Evolutionary conservation across 1,140 invertebrate species (phyloP).

Genomic region (Myzus persicae): DNA sequence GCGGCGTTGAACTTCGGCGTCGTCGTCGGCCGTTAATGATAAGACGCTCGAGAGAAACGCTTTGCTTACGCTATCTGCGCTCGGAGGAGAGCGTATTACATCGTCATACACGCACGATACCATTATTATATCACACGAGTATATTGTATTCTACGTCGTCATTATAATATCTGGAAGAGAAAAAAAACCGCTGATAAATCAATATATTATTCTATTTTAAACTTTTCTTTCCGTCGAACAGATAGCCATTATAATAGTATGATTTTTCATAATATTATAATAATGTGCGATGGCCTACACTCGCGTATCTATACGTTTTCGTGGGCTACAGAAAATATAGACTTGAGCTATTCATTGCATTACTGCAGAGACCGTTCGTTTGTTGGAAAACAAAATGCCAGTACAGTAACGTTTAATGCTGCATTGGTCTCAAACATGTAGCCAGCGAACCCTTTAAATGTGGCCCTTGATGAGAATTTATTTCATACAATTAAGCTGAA

Average conservation of each 20-base stretch:
- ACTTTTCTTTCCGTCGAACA: not conserved
- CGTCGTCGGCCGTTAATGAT: not conserved
- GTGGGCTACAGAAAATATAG: too few relatives aligned
- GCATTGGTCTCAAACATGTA: too few relatives aligned
- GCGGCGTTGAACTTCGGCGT: not conserved
- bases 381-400: too few relatives aligned
- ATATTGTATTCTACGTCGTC: not conserved
- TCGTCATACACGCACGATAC: not conserved
- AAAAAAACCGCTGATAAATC: not conserved
- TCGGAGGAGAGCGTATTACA: not conserved
- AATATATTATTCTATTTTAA: not conserved
- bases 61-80: not conserved
- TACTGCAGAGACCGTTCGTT: too few relatives aligned
- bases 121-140: not conserved
- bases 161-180: not conserved
- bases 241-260: not conserved
- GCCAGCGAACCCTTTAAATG: too few relatives aligned
- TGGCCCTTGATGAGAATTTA: too few relatives aligned
- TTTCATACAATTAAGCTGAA: too few relatives aligned
- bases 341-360: too few relatives aligned
- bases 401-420: too few relatives aligned
- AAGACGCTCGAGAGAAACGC: not conserved
- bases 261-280: not conserved
- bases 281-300: not conserved
- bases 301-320: not conserved